phyloP scores from a whole-genome alignment of 2,797 vertebrate genomes.

The Ateles fusciceps region DNA sequence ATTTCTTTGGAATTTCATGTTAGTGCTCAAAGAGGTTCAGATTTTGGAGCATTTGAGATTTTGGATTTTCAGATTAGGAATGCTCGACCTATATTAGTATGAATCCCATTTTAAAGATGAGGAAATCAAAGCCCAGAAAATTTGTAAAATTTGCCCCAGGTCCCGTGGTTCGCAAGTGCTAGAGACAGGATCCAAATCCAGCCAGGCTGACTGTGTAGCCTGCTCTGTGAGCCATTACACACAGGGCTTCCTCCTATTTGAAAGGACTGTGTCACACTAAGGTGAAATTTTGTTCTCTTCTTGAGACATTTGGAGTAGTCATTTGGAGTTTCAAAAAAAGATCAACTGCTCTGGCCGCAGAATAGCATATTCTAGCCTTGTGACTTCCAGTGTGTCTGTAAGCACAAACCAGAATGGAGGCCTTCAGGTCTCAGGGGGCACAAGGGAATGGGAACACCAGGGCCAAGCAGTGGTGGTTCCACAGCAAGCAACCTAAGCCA shows the following conservation, averaged over 20 bases:
- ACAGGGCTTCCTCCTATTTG: neutral
- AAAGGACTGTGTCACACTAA: neutral
- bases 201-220: neutral
- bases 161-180: neutral
- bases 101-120: neutral
- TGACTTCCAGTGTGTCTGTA: neutral
- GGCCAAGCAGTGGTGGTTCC: neutral
- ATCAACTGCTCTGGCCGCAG: neutral
- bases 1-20: neutral
- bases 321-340: neutral
- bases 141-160: neutral
- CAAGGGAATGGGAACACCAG: neutral
- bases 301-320: neutral
- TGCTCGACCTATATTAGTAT: neutral
- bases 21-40: neutral
- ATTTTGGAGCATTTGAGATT: neutral
- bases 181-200: neutral
- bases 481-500: neutral
- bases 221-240: neutral
- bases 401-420: neutral
- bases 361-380: neutral
- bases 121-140: neutral
- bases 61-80: neutral
- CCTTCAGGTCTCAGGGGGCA: neutral
- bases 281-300: neutral